A percentile compares a stretch with the other conserved stretches of the same genome.
Conservation (phyloP, 2,797 vertebrate genomes). For the Pipistrellus pipistrellus region DNA sequence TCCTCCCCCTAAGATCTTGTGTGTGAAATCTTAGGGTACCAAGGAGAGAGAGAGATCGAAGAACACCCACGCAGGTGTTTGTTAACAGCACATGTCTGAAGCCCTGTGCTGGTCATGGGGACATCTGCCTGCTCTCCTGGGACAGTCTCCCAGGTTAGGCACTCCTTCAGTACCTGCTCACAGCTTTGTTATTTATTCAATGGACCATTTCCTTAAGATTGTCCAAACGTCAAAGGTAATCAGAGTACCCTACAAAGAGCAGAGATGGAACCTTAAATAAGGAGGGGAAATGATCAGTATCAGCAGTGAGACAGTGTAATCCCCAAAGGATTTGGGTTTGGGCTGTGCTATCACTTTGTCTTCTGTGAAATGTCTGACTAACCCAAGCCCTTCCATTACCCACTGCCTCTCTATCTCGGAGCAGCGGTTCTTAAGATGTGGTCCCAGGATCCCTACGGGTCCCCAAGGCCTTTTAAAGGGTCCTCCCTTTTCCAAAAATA, state of each 20-base stretch:
- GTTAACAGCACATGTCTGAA: background rate
- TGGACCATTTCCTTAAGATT: constrained; percentile 10
- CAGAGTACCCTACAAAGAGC: background rate
- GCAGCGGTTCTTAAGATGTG: background rate
- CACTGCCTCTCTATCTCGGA: background rate
- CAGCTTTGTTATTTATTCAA: background rate
- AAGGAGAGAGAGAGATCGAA: background rate
- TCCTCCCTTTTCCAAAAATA: background rate
- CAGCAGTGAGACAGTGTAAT: background rate
- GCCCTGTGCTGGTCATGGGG: background rate
- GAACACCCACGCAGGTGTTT: background rate
- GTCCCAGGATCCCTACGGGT: background rate
- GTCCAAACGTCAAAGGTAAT: constrained; percentile 39
- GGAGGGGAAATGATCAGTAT: background rate
- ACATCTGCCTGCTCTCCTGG: background rate
- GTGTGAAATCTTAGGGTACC: background rate
- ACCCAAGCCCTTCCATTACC: background rate
- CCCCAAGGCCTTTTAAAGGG: constrained; percentile 40
- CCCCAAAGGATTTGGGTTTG: background rate
- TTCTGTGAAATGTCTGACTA: background rate
- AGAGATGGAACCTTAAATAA: background rate
- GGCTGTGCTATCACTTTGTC: background rate
- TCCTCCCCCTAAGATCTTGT: background rate
- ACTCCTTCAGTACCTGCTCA: background rate
- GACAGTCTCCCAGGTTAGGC: background rate